phyloP scores from a whole-genome alignment of 1,140 invertebrate genomes.

The Leptoteleia sp. region DNA sequence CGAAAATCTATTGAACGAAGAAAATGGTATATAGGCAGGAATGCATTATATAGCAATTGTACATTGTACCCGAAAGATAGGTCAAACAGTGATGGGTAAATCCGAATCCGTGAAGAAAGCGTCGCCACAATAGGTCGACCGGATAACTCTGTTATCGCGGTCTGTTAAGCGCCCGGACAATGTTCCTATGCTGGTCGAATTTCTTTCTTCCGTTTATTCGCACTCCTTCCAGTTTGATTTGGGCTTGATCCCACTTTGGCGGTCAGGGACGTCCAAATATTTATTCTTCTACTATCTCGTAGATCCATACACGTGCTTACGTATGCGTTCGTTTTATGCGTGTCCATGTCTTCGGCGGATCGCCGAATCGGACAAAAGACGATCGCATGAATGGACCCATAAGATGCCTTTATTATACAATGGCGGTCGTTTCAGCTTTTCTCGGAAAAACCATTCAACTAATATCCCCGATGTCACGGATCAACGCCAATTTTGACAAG shows the following conservation, averaged over 20 bases:
- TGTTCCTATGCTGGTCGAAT: constrained; percentile 31
- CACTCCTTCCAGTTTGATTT: constrained; percentile 45
- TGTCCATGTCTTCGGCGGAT: constrained; percentile 28
- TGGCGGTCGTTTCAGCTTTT: constrained; percentile 35
- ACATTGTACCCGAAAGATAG: too few species aligned
- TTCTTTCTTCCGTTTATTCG: constrained; percentile 62
- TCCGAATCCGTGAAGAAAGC: constrained; percentile 35
- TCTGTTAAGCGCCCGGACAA: constrained; percentile 62
- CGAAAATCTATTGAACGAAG: too few species aligned
- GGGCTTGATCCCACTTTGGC: constrained; percentile 65
- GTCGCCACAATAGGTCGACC: constrained; percentile 45
- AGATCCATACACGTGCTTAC: constrained; percentile 23
- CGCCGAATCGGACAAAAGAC: constrained; percentile 58
- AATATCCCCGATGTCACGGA: constrained; percentile 45
- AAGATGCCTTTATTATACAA: constrained; percentile 52
- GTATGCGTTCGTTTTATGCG: constrained; percentile 30
- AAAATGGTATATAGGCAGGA: too few species aligned
- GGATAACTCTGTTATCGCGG: constrained; percentile 68
- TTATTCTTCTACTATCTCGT: constrained; percentile 60
- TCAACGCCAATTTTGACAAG: constrained; percentile 49
- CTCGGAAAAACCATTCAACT: constrained; percentile 53
- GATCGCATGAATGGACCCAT: constrained; percentile 63
- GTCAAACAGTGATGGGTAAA: too few species aligned
- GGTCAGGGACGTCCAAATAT: constrained; percentile 66
- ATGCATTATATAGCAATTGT: too few species aligned